A percentile compares a stretch with the other conserved stretches of the same genome.
These are phyloP conservation scores for Andrena cerasifolii DNA, from an alignment of 1,140 invertebrate genomes.

Conservation along the genomic window DNA sequence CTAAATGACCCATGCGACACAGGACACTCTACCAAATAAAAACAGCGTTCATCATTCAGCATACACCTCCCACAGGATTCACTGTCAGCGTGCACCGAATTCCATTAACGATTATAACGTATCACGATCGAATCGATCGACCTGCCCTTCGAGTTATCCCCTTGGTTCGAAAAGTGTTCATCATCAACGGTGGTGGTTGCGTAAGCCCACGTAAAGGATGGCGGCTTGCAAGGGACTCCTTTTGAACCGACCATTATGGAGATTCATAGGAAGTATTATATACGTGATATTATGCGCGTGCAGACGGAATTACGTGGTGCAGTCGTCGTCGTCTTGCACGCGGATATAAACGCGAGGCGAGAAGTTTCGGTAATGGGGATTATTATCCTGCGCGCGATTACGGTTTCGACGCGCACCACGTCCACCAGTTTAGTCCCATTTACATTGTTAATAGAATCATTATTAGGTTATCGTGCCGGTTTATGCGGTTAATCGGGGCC, in stretches of 20 bases:
- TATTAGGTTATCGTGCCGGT: constrained; percentile 60
- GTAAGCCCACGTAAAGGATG: constrained; percentile 9
- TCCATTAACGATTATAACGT: too few species aligned
- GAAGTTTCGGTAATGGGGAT: constrained; percentile 39
- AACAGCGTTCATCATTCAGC: too few species aligned
- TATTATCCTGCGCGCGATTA: constrained; percentile 14
- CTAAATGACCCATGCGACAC: too few species aligned
- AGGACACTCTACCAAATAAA: too few species aligned
- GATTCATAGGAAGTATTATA: constrained; percentile 34
- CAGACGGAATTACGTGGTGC: constrained; percentile 23
- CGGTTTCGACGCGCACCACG: background rate
- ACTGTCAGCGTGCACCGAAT: too few species aligned
- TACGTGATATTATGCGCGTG: constrained; percentile 26
- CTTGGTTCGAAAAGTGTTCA: background rate
- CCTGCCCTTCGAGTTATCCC: background rate
- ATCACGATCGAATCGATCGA: background rate
- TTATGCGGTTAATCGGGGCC: constrained; percentile 46
- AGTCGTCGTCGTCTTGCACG: background rate
- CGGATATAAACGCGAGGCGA: background rate
- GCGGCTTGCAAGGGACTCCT: background rate
- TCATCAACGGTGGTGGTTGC: background rate
- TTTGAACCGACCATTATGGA: constrained; percentile 35
- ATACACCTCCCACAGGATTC: too few species aligned
- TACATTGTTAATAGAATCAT: constrained; percentile 74
- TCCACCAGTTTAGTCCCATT: constrained; percentile 49